Base-by-base conservation (phyloP, 64 coral and sea anemone genomes). In the Montipora foliosa region DNA sequence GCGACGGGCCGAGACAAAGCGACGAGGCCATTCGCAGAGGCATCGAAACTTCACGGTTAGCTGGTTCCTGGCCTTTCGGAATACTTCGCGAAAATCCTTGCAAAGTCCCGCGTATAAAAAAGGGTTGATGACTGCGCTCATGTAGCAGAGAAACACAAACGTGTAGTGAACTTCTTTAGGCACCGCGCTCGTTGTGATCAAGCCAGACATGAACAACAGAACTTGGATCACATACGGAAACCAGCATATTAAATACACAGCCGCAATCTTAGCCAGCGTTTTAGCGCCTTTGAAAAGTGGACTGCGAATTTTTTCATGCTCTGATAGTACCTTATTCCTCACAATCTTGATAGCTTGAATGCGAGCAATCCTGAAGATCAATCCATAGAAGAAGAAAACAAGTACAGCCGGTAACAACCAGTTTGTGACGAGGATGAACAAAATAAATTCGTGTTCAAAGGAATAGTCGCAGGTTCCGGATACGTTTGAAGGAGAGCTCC, bases 21-120 rank as follows among this genome's bases (percentile, higher is more conserved):
- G 45, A 21, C 66, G 66, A 71, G 47, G n/a, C 44, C 19, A 85
- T n/a, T 17, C 7, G 4, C 16, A 16, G 44, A 85, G 4, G 44
- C 45, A 2, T 50, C n/a, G 82, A 22, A 49, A 85, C 7, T 17
- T 45, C 17, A 17, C 44, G 14, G 16, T n/a, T 1, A 70, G 44
- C 46, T 71, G 19, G 4, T 19, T 69, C 13, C 17, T 67, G 0
- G 17, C 82, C 76, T 77, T 83, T 45, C 74, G 74, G 44, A 95
- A 95, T 4, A 92, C 84, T 21, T 51, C 48, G 0, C 91, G 88
- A 62, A 97, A 97, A 74, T 97, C 96, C 15, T 94, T 90, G 67
- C 96, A 95, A 25, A 97, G 84, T 5, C 96, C 84, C 2, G 93
- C 96, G 29, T 97, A 97, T 19, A 97, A 62, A 58, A 97, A 95